These are phyloP conservation scores for Nemopilema nomurai DNA, from an alignment of 30 jellyfish, hydroid and myxozoan genomes.

Conservation along the genomic window DNA sequence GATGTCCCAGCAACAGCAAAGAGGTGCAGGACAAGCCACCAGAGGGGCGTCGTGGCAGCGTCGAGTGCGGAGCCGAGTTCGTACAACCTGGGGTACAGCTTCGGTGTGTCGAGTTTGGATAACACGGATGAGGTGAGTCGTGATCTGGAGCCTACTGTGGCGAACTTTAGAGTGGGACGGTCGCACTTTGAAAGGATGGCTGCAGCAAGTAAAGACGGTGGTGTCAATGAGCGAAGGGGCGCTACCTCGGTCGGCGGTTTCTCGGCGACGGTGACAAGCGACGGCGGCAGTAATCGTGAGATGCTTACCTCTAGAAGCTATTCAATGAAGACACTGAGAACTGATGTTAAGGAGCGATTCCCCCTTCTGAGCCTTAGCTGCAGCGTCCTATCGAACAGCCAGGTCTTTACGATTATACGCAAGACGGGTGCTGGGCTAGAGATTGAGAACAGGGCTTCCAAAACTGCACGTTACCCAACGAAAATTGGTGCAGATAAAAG, in stretches of 20 bases:
- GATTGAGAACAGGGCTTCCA: conserved; percentile 16
- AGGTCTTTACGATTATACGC: conserved; percentile 5
- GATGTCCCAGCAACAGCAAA: not conserved
- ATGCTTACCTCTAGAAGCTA: not conserved
- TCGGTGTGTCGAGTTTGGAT: not conserved
- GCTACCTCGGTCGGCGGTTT: not conserved
- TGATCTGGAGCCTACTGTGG: not conserved
- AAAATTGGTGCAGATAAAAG: not conserved
- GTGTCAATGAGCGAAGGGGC: not conserved
- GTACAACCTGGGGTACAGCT: not conserved
- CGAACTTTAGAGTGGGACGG: not conserved
- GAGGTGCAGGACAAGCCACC: not conserved
- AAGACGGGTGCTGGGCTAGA: conserved; percentile 34
- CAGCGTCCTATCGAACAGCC: not conserved
- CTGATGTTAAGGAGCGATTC: not conserved
- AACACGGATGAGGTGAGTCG: not conserved
- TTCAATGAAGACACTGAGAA: not conserved
- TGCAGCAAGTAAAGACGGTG: not conserved
- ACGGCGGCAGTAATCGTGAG: not conserved
- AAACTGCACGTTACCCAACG: not conserved
- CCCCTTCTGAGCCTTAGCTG: not conserved
- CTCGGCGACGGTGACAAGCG: not conserved
- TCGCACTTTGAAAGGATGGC: not conserved
- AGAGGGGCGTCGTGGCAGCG: not conserved
- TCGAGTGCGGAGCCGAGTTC: not conserved